Percentiles rank a stretch among this genome's conserved stretches.
Evolutionary conservation across 2,113 vertebrate genomes (phyloP).

Genomic region (Rhea pennata): DNA sequence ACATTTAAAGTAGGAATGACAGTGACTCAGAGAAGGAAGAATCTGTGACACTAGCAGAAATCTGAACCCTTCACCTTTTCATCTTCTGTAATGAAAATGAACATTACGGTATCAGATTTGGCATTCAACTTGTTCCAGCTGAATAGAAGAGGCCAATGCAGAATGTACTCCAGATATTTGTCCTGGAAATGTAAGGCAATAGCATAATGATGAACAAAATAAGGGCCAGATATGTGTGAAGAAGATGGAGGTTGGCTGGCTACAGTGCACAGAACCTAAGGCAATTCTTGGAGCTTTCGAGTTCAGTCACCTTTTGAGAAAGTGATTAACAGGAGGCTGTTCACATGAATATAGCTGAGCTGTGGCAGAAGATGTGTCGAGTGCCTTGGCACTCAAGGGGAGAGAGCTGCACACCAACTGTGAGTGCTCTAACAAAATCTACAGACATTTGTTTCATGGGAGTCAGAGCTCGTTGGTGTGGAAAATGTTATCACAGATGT

Average conservation of each 20-base stretch:
- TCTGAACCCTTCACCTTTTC: not conserved
- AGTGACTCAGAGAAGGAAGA: not conserved
- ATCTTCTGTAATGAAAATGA: not conserved
- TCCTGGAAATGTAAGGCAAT: not conserved
- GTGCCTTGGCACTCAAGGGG: not conserved
- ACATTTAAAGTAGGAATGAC: not conserved
- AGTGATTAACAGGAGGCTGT: not conserved
- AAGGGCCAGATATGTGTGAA: not conserved
- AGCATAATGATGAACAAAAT: not conserved
- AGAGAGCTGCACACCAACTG: not conserved
- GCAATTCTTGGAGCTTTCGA: not conserved
- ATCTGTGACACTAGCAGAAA: not conserved
- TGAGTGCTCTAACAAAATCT: not conserved
- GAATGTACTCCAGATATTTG: not conserved
- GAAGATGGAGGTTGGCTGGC: not conserved
- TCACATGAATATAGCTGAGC: not conserved
- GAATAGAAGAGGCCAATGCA: not conserved
- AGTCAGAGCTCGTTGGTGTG: not conserved
- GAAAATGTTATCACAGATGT: conserved; percentile 14
- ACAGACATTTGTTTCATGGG: not conserved
- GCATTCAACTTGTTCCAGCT: not conserved
- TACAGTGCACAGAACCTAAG: not conserved
- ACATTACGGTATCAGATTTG: not conserved
- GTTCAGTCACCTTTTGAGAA: not conserved
- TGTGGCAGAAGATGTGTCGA: not conserved